Evolutionary conservation across 2,888 invertebrate genomes (phyloP).

Genomic region (Theodoxus fluviatilis): DNA sequence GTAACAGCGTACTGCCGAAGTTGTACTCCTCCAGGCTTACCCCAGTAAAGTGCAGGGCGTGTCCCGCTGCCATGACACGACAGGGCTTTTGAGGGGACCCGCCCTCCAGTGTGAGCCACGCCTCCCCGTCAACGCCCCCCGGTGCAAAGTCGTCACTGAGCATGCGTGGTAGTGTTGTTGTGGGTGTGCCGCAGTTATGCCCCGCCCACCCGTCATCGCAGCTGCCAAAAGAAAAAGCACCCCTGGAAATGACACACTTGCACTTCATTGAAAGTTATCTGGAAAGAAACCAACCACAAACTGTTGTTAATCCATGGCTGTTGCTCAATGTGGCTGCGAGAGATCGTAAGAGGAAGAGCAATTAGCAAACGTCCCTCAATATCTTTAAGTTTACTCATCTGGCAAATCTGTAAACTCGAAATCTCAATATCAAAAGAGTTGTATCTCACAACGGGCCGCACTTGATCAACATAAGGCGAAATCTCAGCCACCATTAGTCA

Average conservation of each 20-base stretch:
- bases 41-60: constrained; percentile 64
- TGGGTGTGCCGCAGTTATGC: constrained; percentile 49
- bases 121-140: constrained; percentile 31
- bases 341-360: too few relatives aligned
- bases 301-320: too few relatives aligned
- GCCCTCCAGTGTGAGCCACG: constrained; percentile 60
- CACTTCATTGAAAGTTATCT: not conserved
- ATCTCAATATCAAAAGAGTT: too few relatives aligned
- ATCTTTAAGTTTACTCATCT: too few relatives aligned
- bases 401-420: too few relatives aligned
- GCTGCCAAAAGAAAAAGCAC: constrained; percentile 38
- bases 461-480: not conserved
- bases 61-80: constrained; percentile 59
- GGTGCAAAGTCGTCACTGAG: constrained; percentile 57
- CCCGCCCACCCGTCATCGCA: constrained; percentile 64
- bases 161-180: constrained; percentile 46
- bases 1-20: not conserved
- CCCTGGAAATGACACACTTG: too few relatives aligned
- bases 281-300: too few relatives aligned
- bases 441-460: not conserved
- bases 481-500: not conserved
- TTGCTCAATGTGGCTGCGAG: too few relatives aligned
- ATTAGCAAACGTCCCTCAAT: too few relatives aligned
- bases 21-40: too few relatives aligned
- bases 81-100: constrained; percentile 57